Percentiles rank a stretch among this genome's conserved stretches.
These are phyloP conservation scores for Brachionus paranguensis DNA, from an alignment of 1,140 invertebrate species.

Conservation along the genomic window DNA sequence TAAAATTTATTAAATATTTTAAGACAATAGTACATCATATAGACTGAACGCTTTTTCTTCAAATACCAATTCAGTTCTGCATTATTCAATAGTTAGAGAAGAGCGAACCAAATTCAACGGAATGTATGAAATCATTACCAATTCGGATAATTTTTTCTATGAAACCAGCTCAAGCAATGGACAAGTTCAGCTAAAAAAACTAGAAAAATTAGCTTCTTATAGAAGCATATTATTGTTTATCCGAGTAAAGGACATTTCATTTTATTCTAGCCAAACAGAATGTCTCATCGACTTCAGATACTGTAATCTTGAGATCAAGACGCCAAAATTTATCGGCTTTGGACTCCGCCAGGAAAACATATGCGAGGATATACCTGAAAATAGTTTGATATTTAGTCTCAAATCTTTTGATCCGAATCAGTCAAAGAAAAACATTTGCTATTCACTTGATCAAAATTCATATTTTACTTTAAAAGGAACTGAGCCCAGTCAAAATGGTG, in stretches of 20 bases:
- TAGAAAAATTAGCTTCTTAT: neutral
- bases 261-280: neutral
- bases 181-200: neutral
- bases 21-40: slow-evolving; percentile 19
- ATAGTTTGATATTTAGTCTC: neutral
- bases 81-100: neutral
- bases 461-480: neutral
- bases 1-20: neutral
- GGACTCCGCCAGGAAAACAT: neutral
- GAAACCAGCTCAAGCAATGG: neutral
- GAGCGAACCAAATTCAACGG: neutral
- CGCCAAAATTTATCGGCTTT: slow-evolving; percentile 14
- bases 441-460: neutral
- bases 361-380: slow-evolving; percentile 9
- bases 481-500: neutral
- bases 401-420: slow-evolving; percentile 13
- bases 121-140: neutral
- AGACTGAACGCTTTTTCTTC: neutral
- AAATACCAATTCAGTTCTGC: neutral
- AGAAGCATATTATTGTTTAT: neutral
- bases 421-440: neutral
- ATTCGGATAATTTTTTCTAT: neutral
- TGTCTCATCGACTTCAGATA: slow-evolving; percentile 11
- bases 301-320: neutral
- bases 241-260: neutral